phyloP scores from a whole-genome alignment of 2,888 invertebrate species.

The Diogma glabrata region DNA sequence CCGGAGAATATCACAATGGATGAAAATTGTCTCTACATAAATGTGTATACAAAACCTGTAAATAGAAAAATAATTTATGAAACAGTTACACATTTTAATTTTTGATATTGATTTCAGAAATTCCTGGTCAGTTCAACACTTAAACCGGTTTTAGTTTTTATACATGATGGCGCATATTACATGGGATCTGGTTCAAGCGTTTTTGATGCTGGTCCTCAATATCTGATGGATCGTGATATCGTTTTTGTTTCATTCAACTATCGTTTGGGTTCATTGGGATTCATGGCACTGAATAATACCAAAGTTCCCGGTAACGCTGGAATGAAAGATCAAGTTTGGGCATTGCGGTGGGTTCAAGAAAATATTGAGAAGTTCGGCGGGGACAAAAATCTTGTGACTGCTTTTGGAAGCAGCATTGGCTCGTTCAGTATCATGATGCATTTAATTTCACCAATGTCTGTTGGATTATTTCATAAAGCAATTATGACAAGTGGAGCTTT shows the following conservation, averaged over 20 bases:
- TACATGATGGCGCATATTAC: slow-evolving; percentile 28
- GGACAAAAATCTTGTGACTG: slow-evolving; percentile 47
- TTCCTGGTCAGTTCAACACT: no score
- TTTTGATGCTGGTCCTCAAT: slow-evolving; percentile 20
- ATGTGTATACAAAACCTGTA: slow-evolving; percentile 40
- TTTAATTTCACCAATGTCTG: slow-evolving; percentile 49
- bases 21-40: slow-evolving; percentile 23
- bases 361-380: slow-evolving; percentile 56
- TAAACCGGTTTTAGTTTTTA: slow-evolving; percentile 27
- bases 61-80: not conserved
- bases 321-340: slow-evolving; percentile 27
- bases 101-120: no score
- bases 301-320: slow-evolving; percentile 52
- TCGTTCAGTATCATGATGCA: slow-evolving; percentile 38
- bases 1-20: no score
- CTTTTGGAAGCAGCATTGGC: slow-evolving; percentile 46
- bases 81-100: not conserved
- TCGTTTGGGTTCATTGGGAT: slow-evolving; percentile 3
- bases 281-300: slow-evolving; percentile 22
- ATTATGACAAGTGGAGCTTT: slow-evolving; percentile 54
- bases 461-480: slow-evolving; percentile 46
- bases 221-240: slow-evolving; percentile 23
- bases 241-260: slow-evolving; percentile 31
- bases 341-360: slow-evolving; percentile 31
- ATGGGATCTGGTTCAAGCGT: slow-evolving; percentile 23